phyloP scores from a whole-genome alignment of 2,113 vertebrate species.

The Ia io region DNA sequence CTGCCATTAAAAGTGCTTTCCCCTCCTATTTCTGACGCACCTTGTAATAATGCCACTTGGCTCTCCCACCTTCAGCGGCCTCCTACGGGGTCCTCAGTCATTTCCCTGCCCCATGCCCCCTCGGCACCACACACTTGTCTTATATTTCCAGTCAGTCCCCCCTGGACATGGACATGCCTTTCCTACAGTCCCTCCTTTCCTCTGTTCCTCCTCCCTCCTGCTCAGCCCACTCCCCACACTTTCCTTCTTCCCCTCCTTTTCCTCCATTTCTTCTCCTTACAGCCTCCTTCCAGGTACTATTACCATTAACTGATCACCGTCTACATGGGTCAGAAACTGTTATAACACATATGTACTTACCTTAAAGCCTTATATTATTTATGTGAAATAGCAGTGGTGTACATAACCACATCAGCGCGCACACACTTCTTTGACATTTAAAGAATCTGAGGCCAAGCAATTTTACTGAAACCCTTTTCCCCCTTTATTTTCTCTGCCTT shows the following conservation, averaged over 20 bases:
- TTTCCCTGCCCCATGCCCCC: not conserved
- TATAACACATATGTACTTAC: not conserved
- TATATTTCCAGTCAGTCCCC: not conserved
- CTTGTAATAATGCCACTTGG: not conserved
- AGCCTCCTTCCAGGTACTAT: not conserved
- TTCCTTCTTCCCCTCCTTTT: no score
- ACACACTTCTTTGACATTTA: not conserved
- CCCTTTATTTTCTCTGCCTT: not conserved
- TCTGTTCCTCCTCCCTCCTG: not conserved
- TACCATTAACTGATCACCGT: not conserved
- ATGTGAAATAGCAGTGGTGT: not conserved
- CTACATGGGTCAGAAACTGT: not conserved
- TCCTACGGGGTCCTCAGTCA: not conserved
- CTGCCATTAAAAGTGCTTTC: conserved; percentile 21
- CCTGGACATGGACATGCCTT: fast-evolving
- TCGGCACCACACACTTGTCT: not conserved
- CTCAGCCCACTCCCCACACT: not conserved
- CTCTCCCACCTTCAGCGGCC: not conserved
- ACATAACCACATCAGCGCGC: not conserved
- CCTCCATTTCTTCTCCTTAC: not conserved
- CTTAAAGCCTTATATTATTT: not conserved
- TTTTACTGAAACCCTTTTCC: not conserved
- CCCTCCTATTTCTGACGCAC: not conserved
- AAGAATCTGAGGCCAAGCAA: not conserved
- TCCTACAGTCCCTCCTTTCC: not conserved